Evolutionary conservation across 2,888 invertebrate species (phyloP).

Genomic region (Morinoia aosen): DNA sequence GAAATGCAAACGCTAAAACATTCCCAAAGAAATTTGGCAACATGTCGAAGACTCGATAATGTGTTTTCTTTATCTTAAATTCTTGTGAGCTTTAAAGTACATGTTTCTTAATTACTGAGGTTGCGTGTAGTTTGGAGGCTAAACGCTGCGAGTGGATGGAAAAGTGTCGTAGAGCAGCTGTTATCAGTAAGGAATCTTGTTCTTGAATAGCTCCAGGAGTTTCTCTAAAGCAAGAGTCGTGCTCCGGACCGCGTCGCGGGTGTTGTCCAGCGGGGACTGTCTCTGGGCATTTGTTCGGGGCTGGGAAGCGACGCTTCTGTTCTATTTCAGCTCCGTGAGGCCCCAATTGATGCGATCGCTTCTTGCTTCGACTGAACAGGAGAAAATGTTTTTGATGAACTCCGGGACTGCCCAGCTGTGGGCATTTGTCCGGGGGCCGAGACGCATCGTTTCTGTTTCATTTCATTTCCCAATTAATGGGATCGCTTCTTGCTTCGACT

Average conservation of each 20-base stretch:
- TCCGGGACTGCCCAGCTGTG: neutral
- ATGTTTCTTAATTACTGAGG: neutral
- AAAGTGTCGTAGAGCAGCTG: slow-evolving; percentile 12
- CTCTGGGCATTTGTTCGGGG: neutral
- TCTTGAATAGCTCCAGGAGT: neutral
- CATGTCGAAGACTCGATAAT: neutral
- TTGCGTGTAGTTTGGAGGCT: neutral
- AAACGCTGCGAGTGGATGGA: neutral
- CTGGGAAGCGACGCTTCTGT: neutral
- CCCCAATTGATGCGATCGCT: neutral
- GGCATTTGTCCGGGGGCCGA: neutral
- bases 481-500: neutral
- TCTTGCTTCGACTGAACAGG: neutral
- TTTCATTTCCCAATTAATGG: neutral
- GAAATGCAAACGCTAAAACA: neutral
- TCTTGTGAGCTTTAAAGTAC: neutral
- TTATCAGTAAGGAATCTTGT: neutral
- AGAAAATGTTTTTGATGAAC: neutral
- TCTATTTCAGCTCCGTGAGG: neutral
- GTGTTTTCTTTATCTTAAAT: neutral
- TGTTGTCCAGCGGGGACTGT: neutral
- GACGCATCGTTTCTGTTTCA: neutral
- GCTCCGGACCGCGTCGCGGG: neutral
- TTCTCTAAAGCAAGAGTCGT: neutral
- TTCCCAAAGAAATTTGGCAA: neutral